Percentiles rank a stretch among this genome's conserved stretches.
Conservation (phyloP, 2,888 invertebrate genomes). For the Timandra comae region DNA sequence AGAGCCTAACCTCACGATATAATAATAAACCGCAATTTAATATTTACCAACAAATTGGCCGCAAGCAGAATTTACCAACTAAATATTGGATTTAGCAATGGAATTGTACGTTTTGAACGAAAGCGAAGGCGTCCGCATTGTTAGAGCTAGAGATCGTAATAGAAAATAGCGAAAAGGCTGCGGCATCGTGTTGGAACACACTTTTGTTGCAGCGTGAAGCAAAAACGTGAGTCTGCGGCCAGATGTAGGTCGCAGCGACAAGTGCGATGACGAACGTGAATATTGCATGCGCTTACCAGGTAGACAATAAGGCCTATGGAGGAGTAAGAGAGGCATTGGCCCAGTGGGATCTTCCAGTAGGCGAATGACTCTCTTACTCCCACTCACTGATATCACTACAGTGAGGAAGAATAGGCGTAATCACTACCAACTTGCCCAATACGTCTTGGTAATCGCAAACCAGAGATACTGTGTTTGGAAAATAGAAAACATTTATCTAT, state of each 20-base stretch:
- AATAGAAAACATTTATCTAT: too few species aligned
- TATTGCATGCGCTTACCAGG: constrained; percentile 21
- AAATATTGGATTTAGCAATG: constrained; percentile 30
- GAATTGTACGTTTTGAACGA: constrained; percentile 54
- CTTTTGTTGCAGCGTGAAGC: constrained; percentile 38
- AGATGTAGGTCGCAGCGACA: constrained; percentile 65
- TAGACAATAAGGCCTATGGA: too few species aligned
- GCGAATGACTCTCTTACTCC: too few species aligned
- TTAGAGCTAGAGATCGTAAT: constrained; percentile 58
- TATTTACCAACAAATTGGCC: constrained; percentile 15
- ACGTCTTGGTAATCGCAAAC: too few species aligned
- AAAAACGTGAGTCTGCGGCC: constrained; percentile 54
- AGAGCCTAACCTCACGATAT: too few species aligned
- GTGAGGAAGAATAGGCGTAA: too few species aligned
- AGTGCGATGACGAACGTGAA: constrained; percentile 42
- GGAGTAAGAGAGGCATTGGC: too few species aligned
- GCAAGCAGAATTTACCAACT: constrained; percentile 24
- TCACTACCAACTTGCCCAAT: too few species aligned
- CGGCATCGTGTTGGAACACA: constrained; percentile 31
- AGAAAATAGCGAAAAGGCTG: constrained; percentile 61
- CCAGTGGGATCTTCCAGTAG: too few species aligned
- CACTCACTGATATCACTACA: too few species aligned
- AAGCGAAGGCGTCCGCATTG: constrained; percentile 69
- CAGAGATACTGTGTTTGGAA: too few species aligned
- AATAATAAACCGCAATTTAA: constrained; percentile 7